Percentiles rank a stretch among this genome's conserved stretches.
These are phyloP conservation scores for Sebastolobus altivelis DNA, from an alignment of 2,797 vertebrate species.

Conservation along the genomic window DNA sequence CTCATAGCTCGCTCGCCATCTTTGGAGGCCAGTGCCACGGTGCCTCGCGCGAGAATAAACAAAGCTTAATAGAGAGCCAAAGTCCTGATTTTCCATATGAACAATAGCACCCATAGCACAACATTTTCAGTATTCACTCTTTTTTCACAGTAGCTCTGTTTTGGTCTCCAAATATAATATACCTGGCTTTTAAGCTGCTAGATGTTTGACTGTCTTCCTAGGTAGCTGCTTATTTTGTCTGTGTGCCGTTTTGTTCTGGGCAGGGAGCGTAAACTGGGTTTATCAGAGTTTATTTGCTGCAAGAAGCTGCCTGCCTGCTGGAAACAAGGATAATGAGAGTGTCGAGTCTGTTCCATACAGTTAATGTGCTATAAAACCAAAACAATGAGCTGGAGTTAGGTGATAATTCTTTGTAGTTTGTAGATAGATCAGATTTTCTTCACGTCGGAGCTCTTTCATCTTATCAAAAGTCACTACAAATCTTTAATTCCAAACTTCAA, in stretches of 20 bases:
- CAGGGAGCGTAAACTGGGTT: neutral
- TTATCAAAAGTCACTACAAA: neutral
- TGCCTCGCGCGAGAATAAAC: too few relatives aligned
- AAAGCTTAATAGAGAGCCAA: too few relatives aligned
- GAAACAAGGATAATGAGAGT: neutral
- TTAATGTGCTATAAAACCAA: slow-evolving; percentile 1
- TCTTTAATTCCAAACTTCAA: neutral
- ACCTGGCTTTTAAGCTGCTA: neutral
- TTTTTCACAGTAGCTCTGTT: neutral
- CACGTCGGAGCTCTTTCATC: neutral
- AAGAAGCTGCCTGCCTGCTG: neutral
- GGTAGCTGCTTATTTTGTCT: neutral
- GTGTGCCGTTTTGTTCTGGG: neutral
- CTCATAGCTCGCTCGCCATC: accelerated
- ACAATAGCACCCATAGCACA: too few relatives aligned
- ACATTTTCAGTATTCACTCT: neutral
- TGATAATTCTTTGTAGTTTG: neutral
- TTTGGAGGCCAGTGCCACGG: accelerated
- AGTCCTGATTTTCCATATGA: too few relatives aligned
- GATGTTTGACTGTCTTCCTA: neutral
- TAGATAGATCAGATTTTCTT: neutral
- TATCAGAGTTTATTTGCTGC: neutral
- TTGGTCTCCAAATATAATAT: neutral
- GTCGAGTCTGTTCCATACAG: neutral
- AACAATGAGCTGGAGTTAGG: neutral